Evolutionary conservation across 2,888 invertebrate species (phyloP), one percentile per base, ranked within the genome.

Genomic region (Blomia tropicalis): DNA sequence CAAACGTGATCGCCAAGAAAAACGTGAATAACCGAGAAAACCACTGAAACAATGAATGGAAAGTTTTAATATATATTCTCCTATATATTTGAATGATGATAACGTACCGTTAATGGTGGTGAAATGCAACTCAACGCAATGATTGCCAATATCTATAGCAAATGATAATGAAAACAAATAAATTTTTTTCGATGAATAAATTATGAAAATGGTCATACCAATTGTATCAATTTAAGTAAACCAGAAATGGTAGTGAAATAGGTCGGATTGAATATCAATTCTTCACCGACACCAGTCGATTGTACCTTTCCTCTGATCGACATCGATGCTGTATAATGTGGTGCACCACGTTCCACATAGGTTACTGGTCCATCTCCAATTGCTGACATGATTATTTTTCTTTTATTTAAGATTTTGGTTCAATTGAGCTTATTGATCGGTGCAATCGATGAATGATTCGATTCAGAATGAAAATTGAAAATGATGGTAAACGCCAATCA

Each of bases 91-190:
- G 32, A 32, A n/a, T n/a, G n/a, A 54, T 19, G n/a, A 31, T 58
- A n/a, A 17, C 61, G 30, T 56, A 61, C 60, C 30, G 60, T 67
- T 68, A 73, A 75, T 0, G 81, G 81, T 4, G 88, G 85, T 2
- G 87, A 83, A 1, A 83, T 85, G 67, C 84, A 78, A 17, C 83
- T 79, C 85, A 90, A 86, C 71, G 87, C 88, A 70, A 90, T 77
- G 66, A 90, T 85, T 65, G 87, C 89, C 66, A 89, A 72, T 58
- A 83, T 69, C 89, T 89, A 54, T 7, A 29, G 23, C 14, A 31
- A 4, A 23, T 19, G 54, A 17, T 3, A 32, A 41, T 5, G n/a
- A 36, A 41, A 30, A 32, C 19, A 53, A 41, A 19, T 54, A 14
- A 54, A 7, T 23, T 51, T 51, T 7, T 17, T 23, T 27, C 36